Evolutionary conservation across 2,797 vertebrate genomes (phyloP).

Genomic region (Syndactyla subalaris): DNA sequence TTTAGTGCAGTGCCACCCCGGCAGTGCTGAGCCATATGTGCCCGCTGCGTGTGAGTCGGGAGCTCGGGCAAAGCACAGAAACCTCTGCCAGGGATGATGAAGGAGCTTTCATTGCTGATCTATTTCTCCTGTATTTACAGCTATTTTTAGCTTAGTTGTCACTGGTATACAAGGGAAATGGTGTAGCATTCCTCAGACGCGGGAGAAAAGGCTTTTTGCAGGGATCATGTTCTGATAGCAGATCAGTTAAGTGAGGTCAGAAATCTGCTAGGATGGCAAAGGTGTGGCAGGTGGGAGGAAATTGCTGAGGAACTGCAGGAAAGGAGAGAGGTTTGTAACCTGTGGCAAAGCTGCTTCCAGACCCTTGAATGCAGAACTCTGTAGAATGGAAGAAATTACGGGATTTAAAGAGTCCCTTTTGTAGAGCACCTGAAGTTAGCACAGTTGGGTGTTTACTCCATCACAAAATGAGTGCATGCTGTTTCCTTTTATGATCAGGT

Average conservation of each 20-base stretch:
- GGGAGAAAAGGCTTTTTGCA: not conserved
- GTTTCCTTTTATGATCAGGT: not conserved
- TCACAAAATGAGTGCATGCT: not conserved
- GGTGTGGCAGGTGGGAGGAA: not conserved
- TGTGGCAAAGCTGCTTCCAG: not conserved
- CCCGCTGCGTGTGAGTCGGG: not conserved
- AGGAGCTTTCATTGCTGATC: not conserved
- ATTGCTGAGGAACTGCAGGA: not conserved
- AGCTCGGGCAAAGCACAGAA: not conserved
- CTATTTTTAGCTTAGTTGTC: not conserved
- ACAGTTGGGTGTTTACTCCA: not conserved
- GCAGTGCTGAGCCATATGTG: not conserved
- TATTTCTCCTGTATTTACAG: not conserved
- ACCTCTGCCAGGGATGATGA: not conserved
- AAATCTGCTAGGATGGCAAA: not conserved
- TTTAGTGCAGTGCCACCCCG: not conserved
- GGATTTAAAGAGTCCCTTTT: not conserved
- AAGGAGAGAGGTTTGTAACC: not conserved
- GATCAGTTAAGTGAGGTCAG: not conserved
- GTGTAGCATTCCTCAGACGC: not conserved
- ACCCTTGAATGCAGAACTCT: not conserved
- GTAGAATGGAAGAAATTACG: accelerated
- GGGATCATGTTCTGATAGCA: not conserved
- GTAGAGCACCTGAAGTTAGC: not conserved
- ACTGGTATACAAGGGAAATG: not conserved